Base-by-base conservation (phyloP, 2,888 invertebrate species). In the Sceliomorpha sp. region DNA sequence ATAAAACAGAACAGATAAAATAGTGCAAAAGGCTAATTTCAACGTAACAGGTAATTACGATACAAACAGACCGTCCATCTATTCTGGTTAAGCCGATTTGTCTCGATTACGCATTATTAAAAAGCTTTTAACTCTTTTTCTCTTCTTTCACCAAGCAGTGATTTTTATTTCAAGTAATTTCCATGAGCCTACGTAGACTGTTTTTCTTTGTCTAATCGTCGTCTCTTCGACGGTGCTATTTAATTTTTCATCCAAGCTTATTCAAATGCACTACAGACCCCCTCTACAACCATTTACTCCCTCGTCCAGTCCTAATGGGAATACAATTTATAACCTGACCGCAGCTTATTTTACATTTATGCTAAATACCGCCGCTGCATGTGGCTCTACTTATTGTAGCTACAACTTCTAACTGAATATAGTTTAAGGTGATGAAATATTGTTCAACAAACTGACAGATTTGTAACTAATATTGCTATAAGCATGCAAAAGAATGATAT, bases 221-320 rank as follows among this genome's bases (percentile, higher is more conserved):
- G 58, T 58, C 72, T 74, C 72, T 72, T 67, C 71, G 59, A 72
- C 69, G 76, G 82, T 81, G 81, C 82, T 83, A 82, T 87, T 87
- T 86, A 87, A 87, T 87, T 87, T 87, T 87, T 86, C 86, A 86
- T 85, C 83, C 83, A 70, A 70, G 76, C 76, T 78, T 87, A 87
- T 85, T 86, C 83, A 87, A 86, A 86, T 86, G 78, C 79, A 79
- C 56, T 27, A 14, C 69, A 68, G 60, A 74, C 63, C 48, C 63
- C 56, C 70, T 50, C 70, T 48, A 48, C 45, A 15, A 50, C 50
- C 48, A 62, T 56, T 69, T 53, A 72, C 51, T 48, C 60, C 76
- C 70, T 70, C 66, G 50, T 60, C 71, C 69, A 59, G 72, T 80
- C 76, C 82, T 86, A 87, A 88, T 87, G 87, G 83, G 83, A 85